Conservation (phyloP, 2,113 vertebrate species). For the Catharus minimus region DNA sequence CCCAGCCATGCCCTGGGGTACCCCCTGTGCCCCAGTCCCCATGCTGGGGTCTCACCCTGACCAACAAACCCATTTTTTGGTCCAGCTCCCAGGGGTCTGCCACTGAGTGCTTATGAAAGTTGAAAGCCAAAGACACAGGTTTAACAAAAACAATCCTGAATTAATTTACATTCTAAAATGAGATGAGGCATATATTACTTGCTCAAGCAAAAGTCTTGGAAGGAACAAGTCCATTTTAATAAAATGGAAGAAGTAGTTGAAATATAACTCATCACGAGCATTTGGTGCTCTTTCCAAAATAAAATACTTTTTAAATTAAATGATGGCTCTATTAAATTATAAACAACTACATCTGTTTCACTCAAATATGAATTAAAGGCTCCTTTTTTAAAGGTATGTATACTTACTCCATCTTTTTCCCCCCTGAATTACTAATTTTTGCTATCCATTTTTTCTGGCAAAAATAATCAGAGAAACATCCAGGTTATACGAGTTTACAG, state of each 20-base stretch:
- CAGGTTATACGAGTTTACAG: fast-evolving
- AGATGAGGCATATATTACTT: fast-evolving
- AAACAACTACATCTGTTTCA: neutral
- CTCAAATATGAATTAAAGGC: neutral
- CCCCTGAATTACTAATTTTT: neutral
- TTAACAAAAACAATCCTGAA: neutral
- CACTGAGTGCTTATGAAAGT: neutral
- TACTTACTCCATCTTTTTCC: neutral
- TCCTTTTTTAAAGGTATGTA: neutral
- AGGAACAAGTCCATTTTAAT: neutral
- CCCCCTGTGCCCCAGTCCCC: neutral
- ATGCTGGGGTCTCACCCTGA: neutral
- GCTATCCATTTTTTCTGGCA: neutral
- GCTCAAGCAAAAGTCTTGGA: neutral
- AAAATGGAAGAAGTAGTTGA: neutral
- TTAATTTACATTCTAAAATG: neutral
- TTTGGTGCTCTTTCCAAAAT: neutral
- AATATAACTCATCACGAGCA: neutral
- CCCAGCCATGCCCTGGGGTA: neutral
- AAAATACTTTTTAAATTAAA: neutral
- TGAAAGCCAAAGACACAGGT: neutral
- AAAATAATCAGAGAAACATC: neutral
- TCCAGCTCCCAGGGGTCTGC: neutral
- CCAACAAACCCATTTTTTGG: neutral
- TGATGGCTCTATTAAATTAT: neutral